phyloP scores from a whole-genome alignment of 2,888 invertebrate species.

The Euzophera pinguis region DNA sequence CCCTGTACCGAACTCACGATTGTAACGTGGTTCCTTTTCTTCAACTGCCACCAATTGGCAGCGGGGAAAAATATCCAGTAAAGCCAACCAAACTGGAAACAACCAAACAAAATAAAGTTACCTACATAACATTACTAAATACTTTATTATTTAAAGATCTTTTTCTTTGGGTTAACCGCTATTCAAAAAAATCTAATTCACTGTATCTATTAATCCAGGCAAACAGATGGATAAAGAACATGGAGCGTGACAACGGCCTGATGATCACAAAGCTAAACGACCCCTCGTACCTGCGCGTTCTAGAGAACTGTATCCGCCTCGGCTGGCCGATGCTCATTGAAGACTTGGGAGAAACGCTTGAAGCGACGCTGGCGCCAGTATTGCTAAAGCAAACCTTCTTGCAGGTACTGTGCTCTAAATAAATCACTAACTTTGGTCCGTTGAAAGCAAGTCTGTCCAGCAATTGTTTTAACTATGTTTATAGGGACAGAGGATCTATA shows the following conservation, averaged over 20 bases:
- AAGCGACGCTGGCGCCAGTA: conserved; percentile 92
- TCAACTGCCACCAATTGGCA: too few species aligned
- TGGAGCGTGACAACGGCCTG: conserved; percentile 88
- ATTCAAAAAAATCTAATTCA: too few species aligned
- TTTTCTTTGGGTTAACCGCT: too few species aligned
- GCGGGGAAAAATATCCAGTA: too few species aligned
- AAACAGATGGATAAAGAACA: conserved; percentile 94
- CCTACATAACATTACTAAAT: too few species aligned
- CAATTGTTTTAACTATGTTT: too few species aligned
- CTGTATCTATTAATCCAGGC: conserved; percentile 73
- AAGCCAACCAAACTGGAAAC: too few species aligned
- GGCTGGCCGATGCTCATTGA: conserved; percentile 93
- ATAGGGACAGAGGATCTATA: too few species aligned
- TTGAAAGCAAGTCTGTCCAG: neutral
- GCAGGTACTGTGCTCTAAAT: conserved; percentile 68
- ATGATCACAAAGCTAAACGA: conserved; percentile 90
- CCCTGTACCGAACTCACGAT: too few species aligned
- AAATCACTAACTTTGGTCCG: neutral
- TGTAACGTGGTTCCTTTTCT: too few species aligned
- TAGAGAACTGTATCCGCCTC: conserved; percentile 90
- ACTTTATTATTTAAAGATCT: too few species aligned
- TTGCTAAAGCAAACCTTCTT: conserved; percentile 89
- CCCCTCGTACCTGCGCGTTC: conserved; percentile 83
- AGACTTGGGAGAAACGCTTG: conserved; percentile 92
- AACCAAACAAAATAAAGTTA: too few species aligned